These are phyloP conservation scores for Lutjanus argentimaculatus DNA, from an alignment of 2,797 vertebrate species.

Conservation along the genomic window DNA sequence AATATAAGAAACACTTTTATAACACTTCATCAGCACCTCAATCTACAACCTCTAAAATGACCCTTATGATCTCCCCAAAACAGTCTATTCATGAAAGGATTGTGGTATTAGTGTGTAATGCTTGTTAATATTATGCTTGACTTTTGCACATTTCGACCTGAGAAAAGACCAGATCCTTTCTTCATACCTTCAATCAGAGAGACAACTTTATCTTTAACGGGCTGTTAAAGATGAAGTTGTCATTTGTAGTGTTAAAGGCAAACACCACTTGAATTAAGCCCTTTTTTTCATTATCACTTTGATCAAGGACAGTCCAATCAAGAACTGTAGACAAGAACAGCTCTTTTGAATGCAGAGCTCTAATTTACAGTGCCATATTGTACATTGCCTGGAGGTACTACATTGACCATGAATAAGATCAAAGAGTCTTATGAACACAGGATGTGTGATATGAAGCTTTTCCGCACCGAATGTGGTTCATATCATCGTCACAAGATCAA, in stretches of 20 bases:
- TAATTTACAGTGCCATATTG: conserved; percentile 35
- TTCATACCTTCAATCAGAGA: not conserved
- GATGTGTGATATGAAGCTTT: conserved; percentile 34
- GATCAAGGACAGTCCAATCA: conserved; percentile 48
- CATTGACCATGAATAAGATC: conserved; percentile 58
- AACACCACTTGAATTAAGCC: conserved; percentile 43
- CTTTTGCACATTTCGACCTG: not conserved
- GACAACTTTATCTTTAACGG: too few species aligned
- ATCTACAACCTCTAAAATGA: too few species aligned
- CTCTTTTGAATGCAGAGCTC: conserved; percentile 44
- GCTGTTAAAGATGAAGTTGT: conserved; percentile 34
- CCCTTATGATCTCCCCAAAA: too few species aligned
- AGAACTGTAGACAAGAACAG: conserved; percentile 38
- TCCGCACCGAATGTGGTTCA: conserved; percentile 53
- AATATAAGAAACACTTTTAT: too few species aligned
- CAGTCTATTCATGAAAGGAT: not conserved
- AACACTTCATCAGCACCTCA: too few species aligned
- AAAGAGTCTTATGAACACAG: conserved; percentile 43
- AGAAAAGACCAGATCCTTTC: not conserved
- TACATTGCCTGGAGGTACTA: conserved; percentile 47
- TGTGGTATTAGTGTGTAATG: not conserved
- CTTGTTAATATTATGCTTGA: too few species aligned
- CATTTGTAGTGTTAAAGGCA: conserved; percentile 34
- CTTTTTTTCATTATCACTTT: conserved; percentile 47
- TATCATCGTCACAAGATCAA: conserved; percentile 59